Conservation (phyloP, 2,888 invertebrate genomes). For the Drosophila nigritarsus region DNA sequence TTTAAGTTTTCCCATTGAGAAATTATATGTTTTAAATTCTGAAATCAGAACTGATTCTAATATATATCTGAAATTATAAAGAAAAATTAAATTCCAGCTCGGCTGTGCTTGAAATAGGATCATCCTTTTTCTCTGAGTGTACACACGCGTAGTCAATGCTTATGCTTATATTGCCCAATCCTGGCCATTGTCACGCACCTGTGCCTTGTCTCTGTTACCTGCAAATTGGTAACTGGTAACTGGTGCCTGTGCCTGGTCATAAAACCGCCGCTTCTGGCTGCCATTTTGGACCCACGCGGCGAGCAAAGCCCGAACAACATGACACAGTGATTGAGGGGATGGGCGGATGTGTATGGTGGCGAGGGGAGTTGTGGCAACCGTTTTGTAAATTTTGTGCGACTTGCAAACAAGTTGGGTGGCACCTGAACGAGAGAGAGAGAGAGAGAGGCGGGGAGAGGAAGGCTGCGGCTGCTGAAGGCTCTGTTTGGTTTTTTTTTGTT, state of each 20-base stretch:
- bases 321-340: conserved; percentile 12
- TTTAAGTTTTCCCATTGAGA: neutral
- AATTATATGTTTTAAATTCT: neutral
- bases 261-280: conserved; percentile 43
- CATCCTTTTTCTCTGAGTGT: neutral
- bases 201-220: conserved; percentile 10
- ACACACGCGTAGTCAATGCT: conserved; percentile 9
- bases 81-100: neutral
- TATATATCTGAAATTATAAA: neutral
- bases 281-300: conserved; percentile 37
- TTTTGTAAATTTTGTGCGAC: conserved; percentile 50
- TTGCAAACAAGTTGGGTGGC: conserved; percentile 26
- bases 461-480: neutral
- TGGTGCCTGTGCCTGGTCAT: conserved; percentile 25
- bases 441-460: neutral
- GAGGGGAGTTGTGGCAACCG: neutral
- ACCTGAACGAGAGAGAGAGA: conserved; percentile 4
- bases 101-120: neutral
- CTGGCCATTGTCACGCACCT: conserved; percentile 62
- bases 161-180: conserved; percentile 45
- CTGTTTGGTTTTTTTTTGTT: neutral
- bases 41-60: neutral
- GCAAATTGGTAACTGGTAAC: conserved; percentile 5
- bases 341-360: neutral
- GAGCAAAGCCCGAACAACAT: conserved; percentile 24